Conservation (phyloP, 2,888 invertebrate genomes). For the Caenorhabditis becei region DNA sequence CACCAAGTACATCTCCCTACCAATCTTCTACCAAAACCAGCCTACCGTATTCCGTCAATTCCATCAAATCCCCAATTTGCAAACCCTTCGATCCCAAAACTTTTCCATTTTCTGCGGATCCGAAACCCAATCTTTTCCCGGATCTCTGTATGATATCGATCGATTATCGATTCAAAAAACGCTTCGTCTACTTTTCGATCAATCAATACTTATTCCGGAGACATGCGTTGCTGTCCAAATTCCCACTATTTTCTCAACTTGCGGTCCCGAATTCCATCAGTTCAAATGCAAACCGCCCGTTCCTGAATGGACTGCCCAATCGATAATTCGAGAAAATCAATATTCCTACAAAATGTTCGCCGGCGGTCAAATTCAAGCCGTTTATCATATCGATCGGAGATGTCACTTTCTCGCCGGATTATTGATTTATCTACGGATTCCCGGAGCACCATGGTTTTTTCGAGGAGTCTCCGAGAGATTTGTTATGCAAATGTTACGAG, state of each 20-base stretch:
- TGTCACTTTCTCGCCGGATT: conserved; percentile 6
- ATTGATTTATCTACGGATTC: not conserved
- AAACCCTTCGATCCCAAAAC: not conserved
- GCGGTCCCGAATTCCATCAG: conserved; percentile 7
- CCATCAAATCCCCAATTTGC: not conserved
- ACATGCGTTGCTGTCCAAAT: not conserved
- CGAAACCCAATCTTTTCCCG: not conserved
- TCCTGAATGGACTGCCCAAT: conserved; percentile 5
- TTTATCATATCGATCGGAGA: conserved; percentile 7
- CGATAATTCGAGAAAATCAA: conserved; percentile 3
- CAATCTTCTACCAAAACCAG: not conserved
- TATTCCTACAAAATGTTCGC: not conserved
- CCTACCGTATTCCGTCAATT: not conserved
- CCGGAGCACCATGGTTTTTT: conserved; percentile 5
- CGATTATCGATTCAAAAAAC: not conserved
- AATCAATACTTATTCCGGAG: not conserved
- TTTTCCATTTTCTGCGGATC: not conserved
- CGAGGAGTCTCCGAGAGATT: not conserved
- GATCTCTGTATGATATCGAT: not conserved
- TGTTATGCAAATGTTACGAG: not conserved
- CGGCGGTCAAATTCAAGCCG: conserved; percentile 9
- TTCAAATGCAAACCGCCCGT: conserved; percentile 12
- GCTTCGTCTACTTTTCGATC: not conserved
- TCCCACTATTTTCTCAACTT: conserved; percentile 3
- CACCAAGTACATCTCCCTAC: not conserved